These are phyloP conservation scores for Andrena minutula DNA, from an alignment of 2,888 invertebrate species.

Conservation along the genomic window DNA sequence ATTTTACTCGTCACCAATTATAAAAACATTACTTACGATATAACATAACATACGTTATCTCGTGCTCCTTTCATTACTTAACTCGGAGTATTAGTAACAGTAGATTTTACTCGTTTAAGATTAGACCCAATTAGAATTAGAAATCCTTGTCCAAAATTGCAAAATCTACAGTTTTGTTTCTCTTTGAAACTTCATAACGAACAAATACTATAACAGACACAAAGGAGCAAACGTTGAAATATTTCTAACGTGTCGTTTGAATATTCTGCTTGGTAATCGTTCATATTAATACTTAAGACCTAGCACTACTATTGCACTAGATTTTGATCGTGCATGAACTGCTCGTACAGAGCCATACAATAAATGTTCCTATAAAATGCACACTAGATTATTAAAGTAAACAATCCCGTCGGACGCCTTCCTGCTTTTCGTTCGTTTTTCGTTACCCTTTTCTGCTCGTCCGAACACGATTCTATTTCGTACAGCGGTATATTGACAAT, in stretches of 20 bases:
- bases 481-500: constrained; percentile 17
- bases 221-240: neutral
- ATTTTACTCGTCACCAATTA: constrained; percentile 2
- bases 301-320: constrained; percentile 20
- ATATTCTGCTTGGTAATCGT: constrained; percentile 2
- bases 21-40: neutral
- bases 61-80: neutral
- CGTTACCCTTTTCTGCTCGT: constrained; percentile 13
- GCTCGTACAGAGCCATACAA: neutral
- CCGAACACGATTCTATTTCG: constrained; percentile 19
- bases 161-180: neutral
- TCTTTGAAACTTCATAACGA: neutral
- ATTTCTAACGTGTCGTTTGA: neutral
- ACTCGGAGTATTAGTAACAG: neutral
- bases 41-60: neutral
- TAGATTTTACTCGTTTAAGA: neutral
- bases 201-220: neutral
- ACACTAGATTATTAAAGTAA: neutral
- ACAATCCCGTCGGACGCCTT: neutral
- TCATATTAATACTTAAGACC: constrained; percentile 26
- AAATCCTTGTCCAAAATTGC: neutral
- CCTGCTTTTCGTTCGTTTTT: neutral
- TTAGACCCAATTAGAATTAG: neutral
- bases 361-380: neutral
- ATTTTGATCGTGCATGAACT: constrained; percentile 30